phyloP scores from a whole-genome alignment of 2,888 invertebrate species.

The Troides oblongomaculatus region DNA sequence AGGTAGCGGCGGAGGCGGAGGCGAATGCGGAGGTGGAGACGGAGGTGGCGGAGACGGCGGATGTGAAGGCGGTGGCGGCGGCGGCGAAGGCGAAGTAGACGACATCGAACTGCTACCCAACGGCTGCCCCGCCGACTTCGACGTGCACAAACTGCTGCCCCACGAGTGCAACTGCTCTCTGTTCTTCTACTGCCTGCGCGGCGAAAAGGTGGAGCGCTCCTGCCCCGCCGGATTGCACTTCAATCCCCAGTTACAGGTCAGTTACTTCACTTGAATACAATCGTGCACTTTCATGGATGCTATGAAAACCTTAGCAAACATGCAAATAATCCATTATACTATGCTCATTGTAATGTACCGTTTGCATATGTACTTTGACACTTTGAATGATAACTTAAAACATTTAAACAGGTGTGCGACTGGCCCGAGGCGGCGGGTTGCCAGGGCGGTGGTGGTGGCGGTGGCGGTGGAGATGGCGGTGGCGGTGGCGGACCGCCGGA shows the following conservation, averaged over 20 bases:
- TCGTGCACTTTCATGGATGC: too few species aligned
- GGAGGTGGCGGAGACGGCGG: conserved; percentile 14
- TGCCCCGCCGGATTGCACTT: conserved; percentile 48
- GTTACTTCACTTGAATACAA: neutral
- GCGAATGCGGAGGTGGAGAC: conserved; percentile 59
- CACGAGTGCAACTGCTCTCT: conserved; percentile 51
- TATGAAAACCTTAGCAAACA: too few species aligned
- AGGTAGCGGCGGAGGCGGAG: conserved; percentile 48
- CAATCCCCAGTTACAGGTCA: conserved; percentile 46
- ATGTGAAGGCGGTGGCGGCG: conserved; percentile 4
- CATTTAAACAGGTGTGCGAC: conserved; percentile 37
- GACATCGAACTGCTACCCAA: conserved; percentile 39
- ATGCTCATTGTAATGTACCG: too few species aligned
- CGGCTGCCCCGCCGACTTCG: conserved; percentile 52
- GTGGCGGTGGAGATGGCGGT: conserved; percentile 7
- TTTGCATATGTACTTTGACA: too few species aligned
- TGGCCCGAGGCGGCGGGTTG: conserved; percentile 35
- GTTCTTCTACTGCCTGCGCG: conserved; percentile 50
- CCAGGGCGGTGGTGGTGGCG: conserved; percentile 16
- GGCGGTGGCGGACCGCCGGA: conserved; percentile 20
- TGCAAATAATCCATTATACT: too few species aligned
- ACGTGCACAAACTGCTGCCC: conserved; percentile 45
- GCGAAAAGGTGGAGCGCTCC: conserved; percentile 39
- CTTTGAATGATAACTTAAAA: too few species aligned
- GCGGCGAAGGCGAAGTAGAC: neutral